Percentiles rank a stretch among this genome's conserved stretches.
Evolutionary conservation across 2,888 invertebrate genomes (phyloP).

Genomic region (Himalopsyche anomala): DNA sequence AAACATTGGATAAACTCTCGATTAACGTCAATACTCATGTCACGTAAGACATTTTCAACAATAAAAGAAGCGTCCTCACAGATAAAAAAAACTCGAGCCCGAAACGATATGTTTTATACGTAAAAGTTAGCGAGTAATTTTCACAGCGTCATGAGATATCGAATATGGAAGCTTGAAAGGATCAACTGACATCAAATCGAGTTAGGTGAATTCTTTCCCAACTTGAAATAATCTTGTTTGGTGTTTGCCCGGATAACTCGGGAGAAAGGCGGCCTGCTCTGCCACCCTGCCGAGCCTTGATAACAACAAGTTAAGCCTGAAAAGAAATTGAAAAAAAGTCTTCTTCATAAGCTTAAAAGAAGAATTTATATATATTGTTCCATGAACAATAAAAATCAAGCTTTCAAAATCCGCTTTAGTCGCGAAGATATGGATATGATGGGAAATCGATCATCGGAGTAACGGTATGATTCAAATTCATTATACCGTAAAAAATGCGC

Average conservation of each 20-base stretch:
- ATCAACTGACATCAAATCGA: conserved; percentile 62
- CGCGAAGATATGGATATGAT: not conserved
- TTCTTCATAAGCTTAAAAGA: not conserved
- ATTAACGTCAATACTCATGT: conserved; percentile 31
- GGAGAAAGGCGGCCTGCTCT: not conserved
- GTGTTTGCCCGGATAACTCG: conserved; percentile 35
- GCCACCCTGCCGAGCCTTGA: conserved; percentile 46
- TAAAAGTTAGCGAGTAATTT: conserved; percentile 39
- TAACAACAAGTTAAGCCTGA: conserved; percentile 53
- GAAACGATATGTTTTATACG: conserved; percentile 19
- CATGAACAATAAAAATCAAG: not conserved
- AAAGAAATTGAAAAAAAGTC: not conserved
- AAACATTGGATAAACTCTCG: not conserved
- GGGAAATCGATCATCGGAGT: not conserved
- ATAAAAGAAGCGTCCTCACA: not conserved
- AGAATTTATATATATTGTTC: not conserved
- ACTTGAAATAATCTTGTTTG: conserved; percentile 61
- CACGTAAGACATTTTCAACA: conserved; percentile 41
- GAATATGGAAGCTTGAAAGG: conserved; percentile 59
- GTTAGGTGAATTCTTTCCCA: conserved; percentile 61
- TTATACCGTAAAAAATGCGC: not conserved
- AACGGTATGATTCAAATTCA: conserved; percentile 18
- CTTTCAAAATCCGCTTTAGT: not conserved
- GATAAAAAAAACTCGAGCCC: conserved; percentile 32
- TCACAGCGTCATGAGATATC: conserved; percentile 54